Evolutionary conservation across 2,888 invertebrate genomes (phyloP), one percentile per base, ranked within the genome.

Genomic region (Dyspetes luteomarginatus): DNA sequence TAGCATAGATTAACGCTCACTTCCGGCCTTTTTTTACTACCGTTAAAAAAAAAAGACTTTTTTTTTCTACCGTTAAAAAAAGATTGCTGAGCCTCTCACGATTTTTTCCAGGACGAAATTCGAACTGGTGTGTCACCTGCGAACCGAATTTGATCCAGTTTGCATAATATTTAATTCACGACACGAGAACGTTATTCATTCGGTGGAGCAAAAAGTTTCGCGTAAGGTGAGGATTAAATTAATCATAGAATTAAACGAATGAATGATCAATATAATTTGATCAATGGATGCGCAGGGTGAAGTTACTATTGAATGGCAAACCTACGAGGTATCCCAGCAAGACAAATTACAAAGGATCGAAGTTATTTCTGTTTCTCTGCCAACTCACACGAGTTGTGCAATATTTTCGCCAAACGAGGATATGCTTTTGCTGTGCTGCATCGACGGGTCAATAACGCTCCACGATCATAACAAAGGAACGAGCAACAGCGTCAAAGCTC

Each of bases 121-220:
- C 79, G 96, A 96, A 86, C 93, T 97, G 45, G 91, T 96, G 73
- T 96, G 97, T 62, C 97, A 96, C 88, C 96, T 96, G 87, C 96
- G 97, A 92, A 95, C 98, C 41, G 97, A 98, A 91, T 96, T 96
- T 91, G 98, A 98, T 92, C 97, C 97, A 0, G 92, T 98, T n/a
- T 94, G 95, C 89, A 96, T 97, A 30, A 94, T 95, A 85, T 95
- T 98, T 87, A 95, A 97, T 86, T 94, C 94, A 82, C 93, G 94
- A 69, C 94, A 95, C 83, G 94, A 95, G 74, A 95, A 95, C 90
- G 93, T 95, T 85, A 93, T 96, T 85, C 94, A 97, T 91, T 95
- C 96, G 82, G 93, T 98, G 52, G 98, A 98, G 90, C 97, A 98
- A 91, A 95, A 96, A 87, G 95, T 96, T 15, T 95, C 95, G 0